A percentile compares a stretch with the other conserved stretches of the same genome.
phyloP scores from a whole-genome alignment of 2,113 vertebrate genomes.

The Campylomormyrus tamandua region DNA sequence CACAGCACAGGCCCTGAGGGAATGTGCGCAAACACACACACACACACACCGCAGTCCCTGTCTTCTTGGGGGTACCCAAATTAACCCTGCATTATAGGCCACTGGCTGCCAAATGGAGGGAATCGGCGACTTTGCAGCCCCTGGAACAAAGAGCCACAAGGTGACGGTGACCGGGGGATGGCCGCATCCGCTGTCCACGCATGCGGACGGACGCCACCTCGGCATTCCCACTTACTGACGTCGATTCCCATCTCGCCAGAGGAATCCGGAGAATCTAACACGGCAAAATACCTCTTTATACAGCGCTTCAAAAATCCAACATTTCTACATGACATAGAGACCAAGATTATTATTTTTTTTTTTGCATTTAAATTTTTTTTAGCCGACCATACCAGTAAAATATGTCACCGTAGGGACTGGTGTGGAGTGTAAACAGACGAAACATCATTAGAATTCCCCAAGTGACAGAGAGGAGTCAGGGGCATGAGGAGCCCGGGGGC shows the following conservation, averaged over 20 bases:
- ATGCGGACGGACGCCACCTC: background rate
- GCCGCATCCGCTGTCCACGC: background rate
- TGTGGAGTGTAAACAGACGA: background rate
- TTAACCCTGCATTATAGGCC: slow-evolving; percentile 17
- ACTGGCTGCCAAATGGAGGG: background rate
- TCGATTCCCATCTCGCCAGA: background rate
- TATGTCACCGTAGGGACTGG: background rate
- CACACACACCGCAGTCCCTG: background rate
- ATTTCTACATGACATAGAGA: background rate
- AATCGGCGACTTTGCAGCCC: background rate
- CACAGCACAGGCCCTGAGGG: background rate
- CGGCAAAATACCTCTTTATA: background rate
- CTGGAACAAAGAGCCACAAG: background rate
- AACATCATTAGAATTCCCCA: background rate
- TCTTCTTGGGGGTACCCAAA: background rate
- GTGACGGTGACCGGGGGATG: background rate
- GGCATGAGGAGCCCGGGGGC: background rate
- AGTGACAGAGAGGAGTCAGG: background rate
- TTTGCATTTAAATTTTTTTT: background rate
- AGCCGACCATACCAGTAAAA: background rate
- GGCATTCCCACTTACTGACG: background rate
- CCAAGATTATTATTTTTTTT: background rate
- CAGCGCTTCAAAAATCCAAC: background rate
- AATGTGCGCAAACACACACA: background rate
- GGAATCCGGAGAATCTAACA: background rate